Conservation (phyloP, 1,140 invertebrate genomes). For the Heliconius himera region DNA sequence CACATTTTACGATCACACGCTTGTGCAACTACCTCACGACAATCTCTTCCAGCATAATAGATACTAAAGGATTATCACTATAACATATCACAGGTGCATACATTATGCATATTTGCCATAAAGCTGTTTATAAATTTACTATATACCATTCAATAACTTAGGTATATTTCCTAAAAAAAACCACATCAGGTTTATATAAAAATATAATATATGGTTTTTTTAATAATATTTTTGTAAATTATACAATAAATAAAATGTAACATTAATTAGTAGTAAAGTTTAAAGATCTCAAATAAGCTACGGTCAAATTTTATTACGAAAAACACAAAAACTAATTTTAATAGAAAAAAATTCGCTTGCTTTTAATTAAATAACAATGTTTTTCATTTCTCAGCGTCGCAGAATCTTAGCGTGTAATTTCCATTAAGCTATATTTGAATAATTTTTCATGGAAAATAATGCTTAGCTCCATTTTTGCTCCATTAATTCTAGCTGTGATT, state of each 20-base stretch:
- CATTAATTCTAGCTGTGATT: conserved; percentile 26
- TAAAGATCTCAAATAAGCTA: not conserved
- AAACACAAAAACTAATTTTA: not conserved
- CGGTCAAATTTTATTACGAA: conserved; percentile 4
- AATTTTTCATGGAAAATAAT: conserved; percentile 31
- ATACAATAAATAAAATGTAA: not conserved
- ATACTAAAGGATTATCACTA: too few relatives aligned
- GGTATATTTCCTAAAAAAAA: not conserved
- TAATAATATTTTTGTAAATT: not conserved
- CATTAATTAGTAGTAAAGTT: not conserved
- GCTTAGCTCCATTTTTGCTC: conserved; percentile 18
- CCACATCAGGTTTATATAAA: not conserved
- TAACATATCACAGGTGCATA: too few relatives aligned
- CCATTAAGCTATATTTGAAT: conserved; percentile 35
- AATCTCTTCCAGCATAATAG: too few relatives aligned
- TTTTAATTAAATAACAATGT: conserved; percentile 30
- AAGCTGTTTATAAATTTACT: too few relatives aligned
- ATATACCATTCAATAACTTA: too few relatives aligned
- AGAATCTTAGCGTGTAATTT: conserved; percentile 33
- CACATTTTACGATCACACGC: too few relatives aligned
- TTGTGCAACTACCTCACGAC: too few relatives aligned
- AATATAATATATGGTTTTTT: not conserved
- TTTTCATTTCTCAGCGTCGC: conserved; percentile 17
- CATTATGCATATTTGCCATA: too few relatives aligned
- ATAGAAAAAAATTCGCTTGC: conserved; percentile 1